Base-by-base conservation (phyloP, 2,888 invertebrate species). In the Heteropelma amictum region DNA sequence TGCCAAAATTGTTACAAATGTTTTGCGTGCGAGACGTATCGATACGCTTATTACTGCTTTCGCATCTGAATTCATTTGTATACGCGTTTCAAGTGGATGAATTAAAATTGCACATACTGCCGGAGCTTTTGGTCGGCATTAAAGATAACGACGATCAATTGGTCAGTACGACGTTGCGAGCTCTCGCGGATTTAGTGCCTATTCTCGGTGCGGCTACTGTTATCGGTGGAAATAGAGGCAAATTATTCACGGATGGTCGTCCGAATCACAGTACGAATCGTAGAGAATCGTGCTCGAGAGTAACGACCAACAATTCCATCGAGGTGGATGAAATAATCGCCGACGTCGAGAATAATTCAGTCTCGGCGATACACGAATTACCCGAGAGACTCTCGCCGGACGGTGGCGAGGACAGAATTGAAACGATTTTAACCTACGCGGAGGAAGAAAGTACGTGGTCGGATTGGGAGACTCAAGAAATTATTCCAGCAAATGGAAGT, bases 51-150 rank as follows among this genome's bases (percentile, higher is more conserved):
- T 91, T 96, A 47, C 90, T 98, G 17, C 90, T 98, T 38, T 92
- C 92, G 63, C 94, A 97, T 88, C 96, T 98, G 83, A 91, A 92
- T 60, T 92, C 93, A 76, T 97, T 93, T 88, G 93, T 95, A 49
- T 91, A 92, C 79, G 92, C 94, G 17, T 94, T 98, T 85, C 92
- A 94, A 71, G 92, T 92, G 79, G 94, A 95, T 49, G 94, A 95
- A 86, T 89, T 97, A n/a, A 93, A 94, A 54, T 91, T 92, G 21
- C 92, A 93, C 51, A 93, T 97, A 81, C 90, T 98, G 82, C 97
- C 97, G n/a, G 96, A 97, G 93, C 89, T 97, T 60, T 90, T 97
- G 38, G 92, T 96, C 33, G 97, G 97, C 2, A 94, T 98, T 80
- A 95, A 96, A 87, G 97, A 98, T 85, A 93, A 93, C 1, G 95